Conservation (phyloP, 2,797 vertebrate genomes). For the Myiothlypis chrysogaster region DNA sequence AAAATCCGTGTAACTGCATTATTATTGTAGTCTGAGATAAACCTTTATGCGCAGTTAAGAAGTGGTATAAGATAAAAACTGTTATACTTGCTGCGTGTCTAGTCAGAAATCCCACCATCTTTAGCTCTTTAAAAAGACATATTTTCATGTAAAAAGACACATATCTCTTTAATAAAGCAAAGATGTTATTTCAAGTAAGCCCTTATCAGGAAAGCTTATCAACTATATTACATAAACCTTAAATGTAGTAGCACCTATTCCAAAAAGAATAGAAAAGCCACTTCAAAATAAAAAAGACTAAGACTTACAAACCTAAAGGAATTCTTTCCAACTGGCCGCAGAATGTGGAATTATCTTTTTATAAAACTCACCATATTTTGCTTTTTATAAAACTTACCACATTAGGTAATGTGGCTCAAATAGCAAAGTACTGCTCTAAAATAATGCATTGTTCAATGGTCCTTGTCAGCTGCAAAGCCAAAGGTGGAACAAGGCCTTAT, state of each 20-base stretch:
- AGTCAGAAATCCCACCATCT: slow-evolving; percentile 36
- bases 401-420: slow-evolving; percentile 2
- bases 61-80: slow-evolving; percentile 27
- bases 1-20: neutral
- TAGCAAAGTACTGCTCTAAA: neutral
- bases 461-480: slow-evolving; percentile 34
- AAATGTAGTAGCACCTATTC: slow-evolving; percentile 14
- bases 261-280: slow-evolving; percentile 25
- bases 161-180: slow-evolving; percentile 39
- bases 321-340: slow-evolving; percentile 15
- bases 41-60: neutral
- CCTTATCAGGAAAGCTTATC: slow-evolving; percentile 28
- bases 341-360: slow-evolving; percentile 5
- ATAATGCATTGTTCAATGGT: slow-evolving; percentile 33
- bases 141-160: slow-evolving; percentile 32
- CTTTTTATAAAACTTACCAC: neutral
- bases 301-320: neutral
- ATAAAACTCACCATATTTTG: neutral
- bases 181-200: slow-evolving; percentile 38
- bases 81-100: neutral
- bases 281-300: slow-evolving; percentile 13
- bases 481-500: slow-evolving; percentile 16
- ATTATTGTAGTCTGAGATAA: slow-evolving; percentile 13
- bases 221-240: neutral
- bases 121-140: slow-evolving; percentile 23